These are phyloP conservation scores for Xylota sylvarum DNA, from an alignment of 2,888 invertebrate species.

Conservation along the genomic window DNA sequence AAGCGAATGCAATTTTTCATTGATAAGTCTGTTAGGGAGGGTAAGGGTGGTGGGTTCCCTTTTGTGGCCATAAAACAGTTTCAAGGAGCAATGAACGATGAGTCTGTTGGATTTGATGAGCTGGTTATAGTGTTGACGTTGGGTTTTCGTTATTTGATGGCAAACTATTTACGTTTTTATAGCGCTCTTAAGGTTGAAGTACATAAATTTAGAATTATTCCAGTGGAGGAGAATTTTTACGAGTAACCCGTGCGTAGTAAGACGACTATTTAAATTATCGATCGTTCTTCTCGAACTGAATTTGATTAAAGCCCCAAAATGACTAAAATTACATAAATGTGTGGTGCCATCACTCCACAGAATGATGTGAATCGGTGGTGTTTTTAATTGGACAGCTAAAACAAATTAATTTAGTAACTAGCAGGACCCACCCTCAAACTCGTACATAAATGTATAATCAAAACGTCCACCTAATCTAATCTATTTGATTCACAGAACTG, in stretches of 20 bases:
- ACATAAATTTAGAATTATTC: neutral
- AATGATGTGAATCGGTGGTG: too few relatives aligned
- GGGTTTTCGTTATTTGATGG: conserved; percentile 1
- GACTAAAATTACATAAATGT: too few relatives aligned
- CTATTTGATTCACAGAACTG: neutral
- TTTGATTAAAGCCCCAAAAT: too few relatives aligned
- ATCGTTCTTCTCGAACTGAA: too few relatives aligned
- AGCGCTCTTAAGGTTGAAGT: neutral
- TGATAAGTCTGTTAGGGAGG: neutral
- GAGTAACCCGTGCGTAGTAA: too few relatives aligned
- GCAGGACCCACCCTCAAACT: too few relatives aligned
- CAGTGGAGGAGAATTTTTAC: too few relatives aligned
- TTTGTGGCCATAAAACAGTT: conserved; percentile 21
- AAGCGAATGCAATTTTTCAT: conserved; percentile 66
- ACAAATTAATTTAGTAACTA: too few relatives aligned
- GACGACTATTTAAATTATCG: too few relatives aligned
- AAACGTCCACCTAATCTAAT: neutral
- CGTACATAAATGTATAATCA: too few relatives aligned
- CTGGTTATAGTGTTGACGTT: conserved; percentile 11
- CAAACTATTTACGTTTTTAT: neutral
- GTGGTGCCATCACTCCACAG: too few relatives aligned
- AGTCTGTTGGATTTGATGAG: neutral
- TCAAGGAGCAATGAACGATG: conserved; percentile 7
- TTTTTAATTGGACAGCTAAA: too few relatives aligned
- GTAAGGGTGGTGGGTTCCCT: neutral